Conservation (phyloP, 2,888 invertebrate genomes). For the Caenorhabditis afra region DNA sequence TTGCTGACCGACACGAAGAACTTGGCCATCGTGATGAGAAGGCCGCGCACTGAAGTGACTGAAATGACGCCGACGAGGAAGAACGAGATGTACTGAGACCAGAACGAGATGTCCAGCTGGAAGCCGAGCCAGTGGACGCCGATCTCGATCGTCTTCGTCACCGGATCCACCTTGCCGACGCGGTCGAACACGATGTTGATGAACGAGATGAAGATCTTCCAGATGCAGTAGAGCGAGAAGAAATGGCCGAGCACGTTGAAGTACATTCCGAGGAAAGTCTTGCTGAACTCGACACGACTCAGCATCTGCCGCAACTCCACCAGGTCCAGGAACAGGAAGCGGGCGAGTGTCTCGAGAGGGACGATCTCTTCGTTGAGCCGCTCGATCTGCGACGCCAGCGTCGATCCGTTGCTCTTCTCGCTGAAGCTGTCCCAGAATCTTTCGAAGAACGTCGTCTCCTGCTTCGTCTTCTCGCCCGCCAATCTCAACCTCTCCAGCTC, state of each 20-base stretch:
- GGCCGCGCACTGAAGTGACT: slow-evolving; percentile 95
- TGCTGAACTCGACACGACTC: slow-evolving; percentile 86
- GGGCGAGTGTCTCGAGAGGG: slow-evolving; percentile 91
- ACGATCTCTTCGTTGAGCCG: slow-evolving; percentile 85
- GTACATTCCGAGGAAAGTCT: slow-evolving; percentile 96
- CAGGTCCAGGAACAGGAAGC: slow-evolving; percentile 95
- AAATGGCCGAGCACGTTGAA: slow-evolving; percentile 98
- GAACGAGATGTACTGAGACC: slow-evolving; percentile 99
- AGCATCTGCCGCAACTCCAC: slow-evolving; percentile 89
- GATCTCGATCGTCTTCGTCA: slow-evolving; percentile 95
- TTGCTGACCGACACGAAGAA: slow-evolving; percentile 99
- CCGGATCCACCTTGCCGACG: slow-evolving; percentile 98
- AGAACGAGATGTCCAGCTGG: slow-evolving; percentile 92
- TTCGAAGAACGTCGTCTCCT: slow-evolving; percentile 41
- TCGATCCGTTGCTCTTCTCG: slow-evolving; percentile 49
- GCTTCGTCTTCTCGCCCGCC: slow-evolving; percentile 3
- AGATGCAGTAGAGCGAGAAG: slow-evolving; percentile 96
- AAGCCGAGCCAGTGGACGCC: slow-evolving; percentile 97
- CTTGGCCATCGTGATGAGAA: slow-evolving; percentile 96
- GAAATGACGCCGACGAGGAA: slow-evolving; percentile 97
- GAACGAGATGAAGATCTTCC: slow-evolving; percentile 94
- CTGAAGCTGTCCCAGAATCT: slow-evolving; percentile 46
- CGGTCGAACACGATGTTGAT: slow-evolving; percentile 97
- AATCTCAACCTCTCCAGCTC: slow-evolving; percentile 37
- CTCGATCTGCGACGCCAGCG: slow-evolving; percentile 54